Base-by-base conservation (phyloP, 2,888 invertebrate species). In the Diarsia brunnea region DNA sequence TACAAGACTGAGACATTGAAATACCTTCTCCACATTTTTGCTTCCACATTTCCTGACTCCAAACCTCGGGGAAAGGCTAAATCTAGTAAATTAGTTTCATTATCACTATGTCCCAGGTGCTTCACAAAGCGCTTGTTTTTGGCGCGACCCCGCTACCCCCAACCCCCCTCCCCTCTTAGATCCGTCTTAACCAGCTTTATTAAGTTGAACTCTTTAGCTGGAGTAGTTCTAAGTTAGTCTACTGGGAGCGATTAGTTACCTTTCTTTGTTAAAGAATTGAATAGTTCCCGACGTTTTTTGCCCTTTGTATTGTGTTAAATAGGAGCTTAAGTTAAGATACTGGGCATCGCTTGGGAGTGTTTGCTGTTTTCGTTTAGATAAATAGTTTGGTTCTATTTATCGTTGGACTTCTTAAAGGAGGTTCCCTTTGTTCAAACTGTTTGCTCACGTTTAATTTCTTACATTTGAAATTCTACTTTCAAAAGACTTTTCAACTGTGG, bases 31-130 rank as follows among this genome's bases (percentile, higher is more conserved):
- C 72, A 80, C 60, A 63, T 78, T 72, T 65, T 64, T n/a, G n/a
- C n/a, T n/a, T n/a, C n/a, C n/a, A n/a, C n/a, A n/a, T n/a, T 84
- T 84, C 79, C 38, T 12, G 61, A 45, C 67, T 84, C 76, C 47
- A 4, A 31, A 61, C 79, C 64, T 61, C 5, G 11, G 51, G 43
- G 55, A 70, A 82, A 84, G 85, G 79, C 88, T 90, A 88, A 90
- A 91, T 91, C 92, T 89, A 91, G 91, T 91, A 92, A 92, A 92
- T 92, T 92, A 92, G 92, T 92, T 92, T 91, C 91, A 92, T 92
- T 92, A 92, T 92, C 92, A 89, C 89, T 85, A 70, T 83, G 91
- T 88, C 89, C 90, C 92, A 92, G 92, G 92, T 92, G 92, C 88
- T 87, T 88, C 89, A 87, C 86, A 87, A 87, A 81, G 89, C 81